Conservation (phyloP, 2,113 vertebrate species). For the Apodemus sylvaticus region DNA sequence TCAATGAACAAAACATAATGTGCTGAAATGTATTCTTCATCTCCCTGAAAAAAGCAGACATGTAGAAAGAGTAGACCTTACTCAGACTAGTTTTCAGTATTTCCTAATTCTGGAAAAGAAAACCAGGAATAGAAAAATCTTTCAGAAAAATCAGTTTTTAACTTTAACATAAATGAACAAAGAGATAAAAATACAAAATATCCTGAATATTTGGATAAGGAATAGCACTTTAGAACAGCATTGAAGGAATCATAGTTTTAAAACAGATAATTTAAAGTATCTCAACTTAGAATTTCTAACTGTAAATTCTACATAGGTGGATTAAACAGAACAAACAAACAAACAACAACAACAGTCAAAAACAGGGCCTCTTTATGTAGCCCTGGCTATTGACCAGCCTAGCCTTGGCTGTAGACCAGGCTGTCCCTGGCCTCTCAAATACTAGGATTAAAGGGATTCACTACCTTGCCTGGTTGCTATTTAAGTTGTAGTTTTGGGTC, state of each 20-base stretch:
- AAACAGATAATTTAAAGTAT: constrained; percentile 22
- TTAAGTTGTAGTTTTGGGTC: neutral
- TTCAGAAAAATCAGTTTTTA: constrained; percentile 35
- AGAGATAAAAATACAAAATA: neutral
- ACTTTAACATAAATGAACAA: neutral
- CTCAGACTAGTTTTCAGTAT: neutral
- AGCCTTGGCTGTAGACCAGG: neutral
- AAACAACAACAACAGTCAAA: neutral
- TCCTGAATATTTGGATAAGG: neutral
- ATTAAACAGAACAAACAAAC: neutral
- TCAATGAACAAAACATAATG: neutral
- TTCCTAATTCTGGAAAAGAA: constrained; percentile 9
- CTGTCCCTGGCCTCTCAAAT: neutral
- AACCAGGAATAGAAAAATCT: constrained; percentile 21
- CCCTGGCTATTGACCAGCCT: neutral
- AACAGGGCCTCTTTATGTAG: neutral
- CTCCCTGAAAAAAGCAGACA: constrained; percentile 7
- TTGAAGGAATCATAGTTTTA: constrained; percentile 22
- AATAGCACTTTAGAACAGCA: neutral
- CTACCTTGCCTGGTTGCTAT: neutral
- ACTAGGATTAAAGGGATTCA: neutral
- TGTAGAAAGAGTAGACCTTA: neutral
- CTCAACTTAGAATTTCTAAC: constrained; percentile 4
- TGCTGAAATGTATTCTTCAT: neutral
- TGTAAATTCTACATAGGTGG: neutral